Evolutionary conservation across 2,113 vertebrate species (phyloP).

Genomic region (Alexandromys fortis): DNA sequence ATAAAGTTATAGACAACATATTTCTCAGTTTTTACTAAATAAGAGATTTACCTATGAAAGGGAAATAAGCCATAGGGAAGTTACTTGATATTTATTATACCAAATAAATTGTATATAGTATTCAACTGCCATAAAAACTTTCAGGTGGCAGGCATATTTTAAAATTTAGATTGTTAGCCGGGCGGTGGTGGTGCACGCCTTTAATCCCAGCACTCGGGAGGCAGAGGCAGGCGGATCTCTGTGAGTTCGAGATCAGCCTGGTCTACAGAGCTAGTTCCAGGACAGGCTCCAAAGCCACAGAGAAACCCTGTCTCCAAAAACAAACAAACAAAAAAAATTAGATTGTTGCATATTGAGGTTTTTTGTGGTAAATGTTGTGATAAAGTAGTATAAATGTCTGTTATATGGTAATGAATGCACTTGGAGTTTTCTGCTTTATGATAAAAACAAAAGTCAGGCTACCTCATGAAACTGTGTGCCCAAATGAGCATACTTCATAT

Average conservation of each 20-base stretch:
- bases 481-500: background rate
- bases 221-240: too few relatives aligned
- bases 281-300: too few relatives aligned
- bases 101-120: background rate
- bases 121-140: background rate
- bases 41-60: background rate
- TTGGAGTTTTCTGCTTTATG: background rate
- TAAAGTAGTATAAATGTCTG: background rate
- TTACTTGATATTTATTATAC: background rate
- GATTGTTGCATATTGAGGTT: conserved; percentile 4
- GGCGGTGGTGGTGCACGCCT: too few relatives aligned
- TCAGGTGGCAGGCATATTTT: background rate
- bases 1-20: conserved; percentile 30
- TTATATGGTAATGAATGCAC: background rate
- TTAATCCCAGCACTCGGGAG: too few relatives aligned
- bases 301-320: too few relatives aligned
- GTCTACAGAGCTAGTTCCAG: too few relatives aligned
- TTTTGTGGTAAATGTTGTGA: conserved; percentile 6
- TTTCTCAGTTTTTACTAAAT: conserved; percentile 20
- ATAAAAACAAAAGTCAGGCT: background rate
- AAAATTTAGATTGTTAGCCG: conserved; percentile 16
- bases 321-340: too few relatives aligned
- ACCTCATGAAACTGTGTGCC: background rate
- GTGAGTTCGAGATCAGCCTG: too few relatives aligned
- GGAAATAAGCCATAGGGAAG: background rate